Conservation (phyloP, 1,140 invertebrate species). For the Physella acuta region DNA sequence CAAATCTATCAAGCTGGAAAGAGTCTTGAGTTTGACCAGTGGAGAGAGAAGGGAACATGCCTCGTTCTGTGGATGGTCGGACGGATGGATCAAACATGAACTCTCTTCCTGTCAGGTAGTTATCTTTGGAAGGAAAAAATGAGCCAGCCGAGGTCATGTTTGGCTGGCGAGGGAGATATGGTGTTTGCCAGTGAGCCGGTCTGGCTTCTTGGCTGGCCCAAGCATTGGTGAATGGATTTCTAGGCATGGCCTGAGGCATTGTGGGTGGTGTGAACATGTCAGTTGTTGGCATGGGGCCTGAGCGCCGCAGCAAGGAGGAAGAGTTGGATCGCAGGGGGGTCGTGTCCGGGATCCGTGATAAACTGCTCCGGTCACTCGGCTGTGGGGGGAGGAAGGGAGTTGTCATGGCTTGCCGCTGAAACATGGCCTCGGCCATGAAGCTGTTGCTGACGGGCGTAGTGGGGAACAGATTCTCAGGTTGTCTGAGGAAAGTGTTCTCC, state of each 20-base stretch:
- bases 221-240: conserved; percentile 50
- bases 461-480: conserved; percentile 36
- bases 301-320: conserved; percentile 41
- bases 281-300: conserved; percentile 43
- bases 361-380: conserved; percentile 25
- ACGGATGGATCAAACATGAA: conserved; percentile 55
- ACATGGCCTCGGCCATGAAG: conserved; percentile 49
- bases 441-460: conserved; percentile 32
- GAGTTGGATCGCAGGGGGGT: conserved; percentile 41
- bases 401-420: conserved; percentile 47
- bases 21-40: conserved; percentile 44
- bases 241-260: conserved; percentile 44
- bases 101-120: conserved; percentile 48
- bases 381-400: conserved; percentile 44
- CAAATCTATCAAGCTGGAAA: conserved; percentile 46
- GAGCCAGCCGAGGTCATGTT: conserved; percentile 33
- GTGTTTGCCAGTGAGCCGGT: conserved; percentile 47
- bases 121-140: conserved; percentile 48
- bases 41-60: conserved; percentile 49
- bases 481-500: conserved; percentile 31
- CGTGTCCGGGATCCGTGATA: conserved; percentile 36
- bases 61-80: conserved; percentile 41
- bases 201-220: conserved; percentile 51
- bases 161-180: conserved; percentile 46
- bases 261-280: conserved; percentile 46